Evolutionary conservation across 2,113 vertebrate species (phyloP).

Genomic region (Oreochromis tanganicae): DNA sequence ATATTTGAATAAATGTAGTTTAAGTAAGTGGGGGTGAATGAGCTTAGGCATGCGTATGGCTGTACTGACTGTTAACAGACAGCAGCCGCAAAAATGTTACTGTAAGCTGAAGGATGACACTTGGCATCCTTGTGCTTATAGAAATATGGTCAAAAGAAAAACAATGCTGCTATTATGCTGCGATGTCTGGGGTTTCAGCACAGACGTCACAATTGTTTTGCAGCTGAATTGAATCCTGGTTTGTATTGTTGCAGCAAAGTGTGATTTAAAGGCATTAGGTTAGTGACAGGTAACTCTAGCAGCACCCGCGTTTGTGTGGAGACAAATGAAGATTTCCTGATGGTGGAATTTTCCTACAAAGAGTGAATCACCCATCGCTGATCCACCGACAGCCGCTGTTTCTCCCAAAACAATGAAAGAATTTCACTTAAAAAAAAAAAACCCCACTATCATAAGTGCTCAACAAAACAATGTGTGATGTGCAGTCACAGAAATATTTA

Average conservation of each 20-base stretch:
- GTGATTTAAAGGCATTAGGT: neutral
- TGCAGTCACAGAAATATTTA: conserved; percentile 22
- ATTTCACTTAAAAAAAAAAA: neutral
- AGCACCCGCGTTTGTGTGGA: neutral
- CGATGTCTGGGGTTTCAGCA: neutral
- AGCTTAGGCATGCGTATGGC: neutral
- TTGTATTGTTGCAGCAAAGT: conserved; percentile 2
- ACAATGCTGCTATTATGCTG: neutral
- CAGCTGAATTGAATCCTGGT: conserved; percentile 4
- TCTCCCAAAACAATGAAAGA: conserved; percentile 46
- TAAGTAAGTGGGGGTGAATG: neutral
- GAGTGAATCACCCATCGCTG: neutral
- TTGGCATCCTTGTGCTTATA: neutral
- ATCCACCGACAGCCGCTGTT: conserved; percentile 50
- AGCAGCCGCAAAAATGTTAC: neutral
- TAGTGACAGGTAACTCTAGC: neutral
- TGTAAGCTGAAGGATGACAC: neutral
- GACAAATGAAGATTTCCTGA: conserved; percentile 17
- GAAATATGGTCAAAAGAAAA: neutral
- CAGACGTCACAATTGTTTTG: conserved; percentile 7
- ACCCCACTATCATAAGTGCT: conserved; percentile 6
- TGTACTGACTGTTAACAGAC: neutral
- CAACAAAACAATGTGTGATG: conserved; percentile 8
- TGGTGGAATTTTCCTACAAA: conserved; percentile 25
- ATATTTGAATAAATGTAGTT: neutral